Evolutionary conservation across 2,888 invertebrate genomes (phyloP).

Genomic region (Asteroscopus sphinx): DNA sequence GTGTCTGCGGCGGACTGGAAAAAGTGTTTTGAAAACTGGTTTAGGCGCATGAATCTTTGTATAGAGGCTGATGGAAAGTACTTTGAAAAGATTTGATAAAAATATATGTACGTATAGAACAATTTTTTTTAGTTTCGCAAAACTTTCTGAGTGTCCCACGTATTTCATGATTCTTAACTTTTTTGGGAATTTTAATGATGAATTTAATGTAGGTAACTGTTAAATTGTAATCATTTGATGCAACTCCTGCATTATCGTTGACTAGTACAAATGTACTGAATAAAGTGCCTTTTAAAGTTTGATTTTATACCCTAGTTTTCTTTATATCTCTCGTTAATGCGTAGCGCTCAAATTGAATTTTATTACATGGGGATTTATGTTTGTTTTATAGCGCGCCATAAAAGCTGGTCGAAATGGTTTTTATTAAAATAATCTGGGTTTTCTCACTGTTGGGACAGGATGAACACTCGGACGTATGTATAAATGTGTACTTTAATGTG

Average conservation of each 20-base stretch:
- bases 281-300: conserved; percentile 38
- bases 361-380: conserved; percentile 56
- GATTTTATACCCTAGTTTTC: conserved; percentile 44
- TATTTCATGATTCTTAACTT: too few relatives aligned
- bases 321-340: conserved; percentile 48
- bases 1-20: too few relatives aligned
- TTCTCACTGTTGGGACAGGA: conserved; percentile 18
- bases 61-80: too few relatives aligned
- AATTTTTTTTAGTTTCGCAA: too few relatives aligned
- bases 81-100: too few relatives aligned
- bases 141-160: too few relatives aligned
- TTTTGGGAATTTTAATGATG: too few relatives aligned
- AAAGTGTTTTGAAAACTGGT: too few relatives aligned
- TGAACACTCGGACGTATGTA: background rate
- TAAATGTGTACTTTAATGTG: conserved; percentile 1
- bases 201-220: conserved; percentile 2
- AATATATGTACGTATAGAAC: too few relatives aligned
- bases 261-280: conserved; percentile 2
- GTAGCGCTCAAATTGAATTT: conserved; percentile 59
- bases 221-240: background rate
- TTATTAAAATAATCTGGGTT: conserved; percentile 56
- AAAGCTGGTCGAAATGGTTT: conserved; percentile 49
- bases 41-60: too few relatives aligned
- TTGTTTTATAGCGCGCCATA: conserved; percentile 54
- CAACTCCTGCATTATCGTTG: background rate